Base-by-base conservation (phyloP, 2,113 vertebrate genomes). In the Anolis carolinensis region DNA sequence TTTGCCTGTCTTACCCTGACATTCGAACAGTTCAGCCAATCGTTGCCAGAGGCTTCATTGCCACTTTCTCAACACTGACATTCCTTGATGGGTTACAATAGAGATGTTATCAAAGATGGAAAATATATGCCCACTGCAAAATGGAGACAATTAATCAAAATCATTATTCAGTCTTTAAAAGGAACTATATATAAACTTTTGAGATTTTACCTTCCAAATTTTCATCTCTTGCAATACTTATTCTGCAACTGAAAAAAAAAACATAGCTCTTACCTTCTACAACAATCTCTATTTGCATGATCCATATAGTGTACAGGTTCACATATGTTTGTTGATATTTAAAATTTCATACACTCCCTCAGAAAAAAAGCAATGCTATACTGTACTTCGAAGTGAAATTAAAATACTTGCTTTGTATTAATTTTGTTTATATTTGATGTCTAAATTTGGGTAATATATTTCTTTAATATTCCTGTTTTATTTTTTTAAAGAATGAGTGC, bases 301-400 rank as follows among this genome's bases (percentile, higher is more conserved):
- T 65, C 67, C 16, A 71, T 55, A 32, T 23, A 39, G 52, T 48
- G 62, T 23, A 79, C 55, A 85, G 20, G 27, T 68, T 59, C 20
- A 79, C 21, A 16, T 50, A 72, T 72, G 30, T 59, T 80, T 83
- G 75, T 75, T 65, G 74, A 27, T 74, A 83, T 63, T 83, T 75
- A 75, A 83, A 75, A 75, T 75, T 74, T 75, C 52, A n/a, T 73
- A 36, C 2, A 82, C 87, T 87, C 59, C 5, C 48, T 86, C 62
- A 6, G 59, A 80, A 77, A 52, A 44, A 52, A 5, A 79, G 74
- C 63, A 50, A 55, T 55, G 39, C n/a, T 36, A 36, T 27, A 11
- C 79, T 75, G 10, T 80, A 30, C 77, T 84, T 59, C 36, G 62
- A 83, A 67, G 7, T 27, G 34, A 74, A 25, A n/a, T 2, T 1